Evolutionary conservation across 2,797 vertebrate genomes (phyloP), one percentile per base, ranked within the genome.

Genomic region (Triplophysa yarkandensis): DNA sequence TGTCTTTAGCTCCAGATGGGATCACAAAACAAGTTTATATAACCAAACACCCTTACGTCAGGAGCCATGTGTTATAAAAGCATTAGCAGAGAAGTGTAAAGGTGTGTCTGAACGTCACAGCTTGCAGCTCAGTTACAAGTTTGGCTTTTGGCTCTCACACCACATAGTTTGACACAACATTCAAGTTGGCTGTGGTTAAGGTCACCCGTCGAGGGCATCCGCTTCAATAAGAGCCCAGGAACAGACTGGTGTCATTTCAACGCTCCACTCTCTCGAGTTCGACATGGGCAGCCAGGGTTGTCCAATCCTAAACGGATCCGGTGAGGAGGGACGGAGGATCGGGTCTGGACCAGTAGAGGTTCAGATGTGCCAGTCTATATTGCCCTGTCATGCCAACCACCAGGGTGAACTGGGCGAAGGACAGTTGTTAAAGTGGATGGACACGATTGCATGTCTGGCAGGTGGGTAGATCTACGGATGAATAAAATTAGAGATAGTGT

Each of bases 381-480:
- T 98, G 89, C 96, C 95, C 4, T 96, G 93, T 79, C 97, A 98
- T 50, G 93, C 95, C 75, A 98, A 97, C 88, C 94, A 97, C 88
- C 91, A 92, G 0, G 92, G 91, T 0, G 94, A 98, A 84, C 92
- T 99, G 86, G 94, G 95, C 14, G 82, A 85, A 0, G 97, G 96
- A 2, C 97, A 99, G 90, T 89, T 99, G 87, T 95, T 99, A 50
- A 98, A 99, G 73, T 98, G 97, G 97, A 97, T 98, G 61, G 97
- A 99, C 89, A 96, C 95, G 3, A 94, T 94, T 0, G 97, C 96
- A 84, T 98, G 97, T 80, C 93, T 98, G 27, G 71, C 71, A 34
- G 71, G 71, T 67, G 36, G 66, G 71, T 7, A 17, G 2, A 32
- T n/a, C n/a, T n/a, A n/a, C n/a, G n/a, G n/a, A n/a, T n/a, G 19